Conservation (phyloP, 2,888 invertebrate genomes). For the Nemurella pictetii region DNA sequence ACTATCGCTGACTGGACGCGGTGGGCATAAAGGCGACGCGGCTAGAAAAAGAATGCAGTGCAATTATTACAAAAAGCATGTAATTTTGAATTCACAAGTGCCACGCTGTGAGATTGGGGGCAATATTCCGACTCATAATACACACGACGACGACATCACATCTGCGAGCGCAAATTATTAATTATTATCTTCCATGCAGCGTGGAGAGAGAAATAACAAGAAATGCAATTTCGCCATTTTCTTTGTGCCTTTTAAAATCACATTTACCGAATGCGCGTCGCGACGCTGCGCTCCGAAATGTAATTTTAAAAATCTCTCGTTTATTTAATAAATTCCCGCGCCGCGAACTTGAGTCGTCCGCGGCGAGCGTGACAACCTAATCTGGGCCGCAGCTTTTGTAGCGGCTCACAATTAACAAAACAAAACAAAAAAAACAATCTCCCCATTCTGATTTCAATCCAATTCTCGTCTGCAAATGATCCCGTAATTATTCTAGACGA, state of each 20-base stretch:
- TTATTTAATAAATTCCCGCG: background rate
- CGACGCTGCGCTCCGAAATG: background rate
- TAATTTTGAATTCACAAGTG: background rate
- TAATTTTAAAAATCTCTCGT: background rate
- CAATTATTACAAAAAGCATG: background rate
- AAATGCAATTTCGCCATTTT: slow-evolving; percentile 3
- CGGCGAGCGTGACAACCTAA: background rate
- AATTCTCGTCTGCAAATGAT: background rate
- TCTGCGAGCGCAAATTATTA: background rate
- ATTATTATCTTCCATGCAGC: background rate
- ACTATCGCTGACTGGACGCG: background rate
- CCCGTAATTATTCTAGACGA: slow-evolving; percentile 9
- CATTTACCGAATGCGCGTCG: slow-evolving; percentile 8
- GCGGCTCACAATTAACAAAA: background rate
- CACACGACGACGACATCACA: background rate
- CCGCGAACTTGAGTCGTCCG: background rate
- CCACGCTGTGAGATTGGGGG: too few species aligned
- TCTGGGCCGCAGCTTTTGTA: background rate
- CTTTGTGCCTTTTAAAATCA: slow-evolving; percentile 10
- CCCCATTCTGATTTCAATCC: background rate
- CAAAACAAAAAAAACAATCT: background rate
- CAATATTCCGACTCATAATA: background rate
- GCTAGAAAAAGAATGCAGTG: background rate
- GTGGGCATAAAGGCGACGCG: background rate
- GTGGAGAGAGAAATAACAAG: background rate